Evolutionary conservation across 2,797 vertebrate genomes (phyloP).

Genomic region (Gymnoscopelus microlampas): DNA sequence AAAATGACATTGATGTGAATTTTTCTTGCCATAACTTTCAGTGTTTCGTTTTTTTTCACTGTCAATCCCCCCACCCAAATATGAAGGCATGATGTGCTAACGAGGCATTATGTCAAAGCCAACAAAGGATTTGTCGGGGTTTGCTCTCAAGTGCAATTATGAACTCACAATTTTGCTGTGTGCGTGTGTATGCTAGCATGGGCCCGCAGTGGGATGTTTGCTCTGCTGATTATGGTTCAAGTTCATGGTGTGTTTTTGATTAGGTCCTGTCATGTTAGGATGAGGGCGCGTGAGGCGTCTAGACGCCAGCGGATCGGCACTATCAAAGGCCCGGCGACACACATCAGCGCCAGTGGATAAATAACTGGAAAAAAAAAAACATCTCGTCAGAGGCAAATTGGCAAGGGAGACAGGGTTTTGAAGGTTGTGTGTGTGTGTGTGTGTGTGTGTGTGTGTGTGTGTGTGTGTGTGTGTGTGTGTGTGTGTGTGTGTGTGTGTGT

Average conservation of each 20-base stretch:
- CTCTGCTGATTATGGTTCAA: slow-evolving; percentile 52
- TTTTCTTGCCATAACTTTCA: too few relatives aligned
- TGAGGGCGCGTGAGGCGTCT: slow-evolving; percentile 51
- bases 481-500: neutral
- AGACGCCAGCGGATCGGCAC: slow-evolving; percentile 33
- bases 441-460: neutral
- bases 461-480: neutral
- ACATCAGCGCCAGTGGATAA: slow-evolving; percentile 37
- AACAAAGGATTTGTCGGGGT: slow-evolving; percentile 28
- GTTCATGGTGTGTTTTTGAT: slow-evolving; percentile 57
- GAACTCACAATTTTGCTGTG: slow-evolving; percentile 15
- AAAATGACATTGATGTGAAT: too few relatives aligned
- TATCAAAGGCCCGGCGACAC: slow-evolving; percentile 17
- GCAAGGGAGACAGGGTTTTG: neutral
- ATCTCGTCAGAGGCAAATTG: slow-evolving; percentile 17
- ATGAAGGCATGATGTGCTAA: slow-evolving; percentile 16
- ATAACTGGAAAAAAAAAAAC: slow-evolving; percentile 10
- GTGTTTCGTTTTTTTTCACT: too few relatives aligned
- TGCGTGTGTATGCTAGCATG: neutral
- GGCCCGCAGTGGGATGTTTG: slow-evolving; percentile 50
- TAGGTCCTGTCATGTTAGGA: slow-evolving; percentile 32
- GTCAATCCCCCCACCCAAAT: too few relatives aligned
- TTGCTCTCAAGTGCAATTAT: slow-evolving; percentile 40
- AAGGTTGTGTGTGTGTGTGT: neutral
- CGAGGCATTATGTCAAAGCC: slow-evolving; percentile 28